A percentile compares a stretch with the other conserved stretches of the same genome.
phyloP scores from a whole-genome alignment of 2,797 vertebrate species.

The Rachycentron canadum region DNA sequence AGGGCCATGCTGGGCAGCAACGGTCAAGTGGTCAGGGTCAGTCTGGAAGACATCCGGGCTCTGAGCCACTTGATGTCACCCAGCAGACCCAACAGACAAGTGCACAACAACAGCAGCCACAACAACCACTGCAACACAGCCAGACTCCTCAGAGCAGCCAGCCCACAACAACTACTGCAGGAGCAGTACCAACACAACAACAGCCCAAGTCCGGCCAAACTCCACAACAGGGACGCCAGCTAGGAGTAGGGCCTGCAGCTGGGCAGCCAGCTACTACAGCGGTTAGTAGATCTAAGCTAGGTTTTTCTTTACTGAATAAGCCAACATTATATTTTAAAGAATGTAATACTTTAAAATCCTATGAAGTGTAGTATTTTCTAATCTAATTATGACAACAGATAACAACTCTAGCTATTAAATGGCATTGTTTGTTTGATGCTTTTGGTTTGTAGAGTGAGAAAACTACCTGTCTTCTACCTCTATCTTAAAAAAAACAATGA shows the following conservation, averaged over 20 bases:
- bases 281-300: constrained; percentile 85
- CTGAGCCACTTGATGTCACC: constrained; percentile 78
- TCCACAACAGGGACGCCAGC: constrained; percentile 78
- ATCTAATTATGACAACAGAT: too few relatives aligned
- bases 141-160: constrained; percentile 76
- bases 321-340: too few relatives aligned
- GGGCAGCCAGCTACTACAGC: constrained; percentile 80
- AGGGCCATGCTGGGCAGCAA: constrained; percentile 80
- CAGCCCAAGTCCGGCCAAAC: constrained; percentile 79
- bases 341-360: too few relatives aligned
- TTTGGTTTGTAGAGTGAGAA: constrained; percentile 7
- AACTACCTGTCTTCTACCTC: constrained; percentile 9
- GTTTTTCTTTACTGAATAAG: too few relatives aligned
- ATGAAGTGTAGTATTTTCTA: too few relatives aligned
- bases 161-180: constrained; percentile 69
- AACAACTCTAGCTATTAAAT: neutral
- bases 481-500: neutral
- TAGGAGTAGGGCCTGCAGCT: constrained; percentile 77
- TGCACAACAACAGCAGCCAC: constrained; percentile 72
- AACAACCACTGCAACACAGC: constrained; percentile 78
- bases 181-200: constrained; percentile 77
- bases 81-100: constrained; percentile 68
- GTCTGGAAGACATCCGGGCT: constrained; percentile 77
- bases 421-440: constrained; percentile 2
- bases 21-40: constrained; percentile 75